Evolutionary conservation across 2,797 vertebrate genomes (phyloP).

Genomic region (Coreius guichenoti): DNA sequence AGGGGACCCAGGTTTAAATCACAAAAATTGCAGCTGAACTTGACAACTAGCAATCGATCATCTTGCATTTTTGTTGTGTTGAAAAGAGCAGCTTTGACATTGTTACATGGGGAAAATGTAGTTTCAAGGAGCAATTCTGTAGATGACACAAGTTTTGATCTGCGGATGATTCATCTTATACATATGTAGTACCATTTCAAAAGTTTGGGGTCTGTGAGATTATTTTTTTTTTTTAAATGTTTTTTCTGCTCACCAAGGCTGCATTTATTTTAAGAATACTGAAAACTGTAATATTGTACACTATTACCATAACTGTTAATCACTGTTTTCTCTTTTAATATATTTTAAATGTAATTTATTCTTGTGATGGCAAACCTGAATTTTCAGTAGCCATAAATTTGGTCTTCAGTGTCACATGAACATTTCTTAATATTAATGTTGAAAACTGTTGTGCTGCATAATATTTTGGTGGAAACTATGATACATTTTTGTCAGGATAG

Average conservation of each 20-base stretch:
- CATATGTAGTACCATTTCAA: background rate
- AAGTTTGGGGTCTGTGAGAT: background rate
- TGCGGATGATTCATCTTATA: background rate
- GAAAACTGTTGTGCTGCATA: background rate
- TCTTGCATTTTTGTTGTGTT: background rate
- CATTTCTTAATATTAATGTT: background rate
- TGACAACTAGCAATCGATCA: background rate
- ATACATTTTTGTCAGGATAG: background rate
- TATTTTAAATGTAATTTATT: background rate
- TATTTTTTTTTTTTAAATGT: accelerated
- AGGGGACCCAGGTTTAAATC: background rate
- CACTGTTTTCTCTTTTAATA: background rate
- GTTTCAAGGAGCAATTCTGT: background rate
- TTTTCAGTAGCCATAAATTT: background rate
- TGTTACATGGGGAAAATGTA: background rate
- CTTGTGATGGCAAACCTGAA: background rate
- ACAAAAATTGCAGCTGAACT: background rate
- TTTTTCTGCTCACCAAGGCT: background rate
- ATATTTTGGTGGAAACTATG: background rate
- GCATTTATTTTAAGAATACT: background rate
- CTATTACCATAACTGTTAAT: background rate
- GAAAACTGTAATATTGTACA: background rate
- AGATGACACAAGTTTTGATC: background rate
- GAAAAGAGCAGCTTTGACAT: background rate
- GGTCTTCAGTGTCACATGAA: background rate